Percentiles rank a stretch among this genome's conserved stretches.
Evolutionary conservation across 1,140 invertebrate genomes (phyloP).

Genomic region (Pissodes strobi): DNA sequence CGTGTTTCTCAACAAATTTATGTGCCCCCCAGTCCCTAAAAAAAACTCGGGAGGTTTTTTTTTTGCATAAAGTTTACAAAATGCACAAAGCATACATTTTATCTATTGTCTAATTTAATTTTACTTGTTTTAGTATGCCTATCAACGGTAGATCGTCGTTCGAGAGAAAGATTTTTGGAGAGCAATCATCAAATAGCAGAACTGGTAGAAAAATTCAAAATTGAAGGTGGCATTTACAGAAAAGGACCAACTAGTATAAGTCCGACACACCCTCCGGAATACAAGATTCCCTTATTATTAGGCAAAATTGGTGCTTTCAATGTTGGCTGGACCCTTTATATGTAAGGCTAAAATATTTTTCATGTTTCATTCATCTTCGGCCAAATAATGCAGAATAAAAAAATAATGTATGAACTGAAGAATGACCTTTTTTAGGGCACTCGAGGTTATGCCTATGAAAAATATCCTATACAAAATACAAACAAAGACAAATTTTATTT

Average conservation of each 20-base stretch:
- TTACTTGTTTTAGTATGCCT: slow-evolving; percentile 72
- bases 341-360: slow-evolving; percentile 67
- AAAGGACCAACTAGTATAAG: slow-evolving; percentile 58
- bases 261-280: slow-evolving; percentile 43
- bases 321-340: slow-evolving; percentile 74
- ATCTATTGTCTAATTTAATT: neutral
- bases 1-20: no score
- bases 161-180: slow-evolving; percentile 86
- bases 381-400: no score
- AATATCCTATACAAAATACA: no score
- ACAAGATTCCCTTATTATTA: slow-evolving; percentile 65
- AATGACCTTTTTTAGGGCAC: no score
- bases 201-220: slow-evolving; percentile 87
- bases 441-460: no score
- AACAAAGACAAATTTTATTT: slow-evolving; percentile 9
- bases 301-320: slow-evolving; percentile 73
- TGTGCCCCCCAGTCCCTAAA: no score
- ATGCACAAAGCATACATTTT: no score
- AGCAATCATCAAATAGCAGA: slow-evolving; percentile 91
- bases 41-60: no score
- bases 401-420: no score
- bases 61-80: no score
- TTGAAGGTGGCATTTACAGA: slow-evolving; percentile 73
- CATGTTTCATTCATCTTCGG: no score
- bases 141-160: slow-evolving; percentile 87